Evolutionary conservation across 2,888 invertebrate species (phyloP).

Genomic region (Halictus quadricinctus): DNA sequence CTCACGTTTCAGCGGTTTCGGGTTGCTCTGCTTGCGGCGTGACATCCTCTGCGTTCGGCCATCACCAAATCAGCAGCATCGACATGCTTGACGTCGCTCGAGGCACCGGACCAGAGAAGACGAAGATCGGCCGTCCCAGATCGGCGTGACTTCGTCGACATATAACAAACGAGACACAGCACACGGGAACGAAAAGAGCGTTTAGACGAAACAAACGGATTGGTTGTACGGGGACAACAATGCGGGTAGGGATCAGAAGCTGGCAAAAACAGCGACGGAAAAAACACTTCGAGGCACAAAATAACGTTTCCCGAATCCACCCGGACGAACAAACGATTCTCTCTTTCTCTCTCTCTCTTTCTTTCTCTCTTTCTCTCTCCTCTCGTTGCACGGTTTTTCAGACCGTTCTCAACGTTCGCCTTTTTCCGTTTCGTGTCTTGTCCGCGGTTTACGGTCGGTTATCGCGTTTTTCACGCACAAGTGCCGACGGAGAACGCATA

Average conservation of each 20-base stretch:
- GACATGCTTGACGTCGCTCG: conserved; percentile 70
- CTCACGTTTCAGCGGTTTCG: conserved; percentile 97
- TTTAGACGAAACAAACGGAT: conserved; percentile 45
- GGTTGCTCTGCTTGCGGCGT: conserved; percentile 97
- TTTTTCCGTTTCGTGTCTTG: conserved; percentile 14
- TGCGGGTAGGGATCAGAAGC: conserved; percentile 27
- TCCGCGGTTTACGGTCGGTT: conserved; percentile 31
- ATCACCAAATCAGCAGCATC: conserved; percentile 79
- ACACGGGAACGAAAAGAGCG: conserved; percentile 51
- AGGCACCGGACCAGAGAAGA: conserved; percentile 47
- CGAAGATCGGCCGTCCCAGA: conserved; percentile 40
- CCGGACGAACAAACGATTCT: conserved; percentile 20
- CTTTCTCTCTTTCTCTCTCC: not conserved
- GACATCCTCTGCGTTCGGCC: conserved; percentile 87
- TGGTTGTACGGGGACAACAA: conserved; percentile 30
- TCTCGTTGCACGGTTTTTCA: not conserved
- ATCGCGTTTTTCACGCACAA: conserved; percentile 53
- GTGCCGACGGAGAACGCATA: conserved; percentile 51
- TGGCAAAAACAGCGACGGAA: conserved; percentile 16
- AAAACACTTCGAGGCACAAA: conserved; percentile 51
- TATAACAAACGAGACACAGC: conserved; percentile 67
- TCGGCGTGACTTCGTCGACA: conserved; percentile 50
- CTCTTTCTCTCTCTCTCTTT: not conserved
- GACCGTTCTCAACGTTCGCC: conserved; percentile 19
- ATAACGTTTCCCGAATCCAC: conserved; percentile 44